These are phyloP conservation scores for Fulmarus glacialis DNA, from an alignment of 2,113 vertebrate species.

Conservation along the genomic window DNA sequence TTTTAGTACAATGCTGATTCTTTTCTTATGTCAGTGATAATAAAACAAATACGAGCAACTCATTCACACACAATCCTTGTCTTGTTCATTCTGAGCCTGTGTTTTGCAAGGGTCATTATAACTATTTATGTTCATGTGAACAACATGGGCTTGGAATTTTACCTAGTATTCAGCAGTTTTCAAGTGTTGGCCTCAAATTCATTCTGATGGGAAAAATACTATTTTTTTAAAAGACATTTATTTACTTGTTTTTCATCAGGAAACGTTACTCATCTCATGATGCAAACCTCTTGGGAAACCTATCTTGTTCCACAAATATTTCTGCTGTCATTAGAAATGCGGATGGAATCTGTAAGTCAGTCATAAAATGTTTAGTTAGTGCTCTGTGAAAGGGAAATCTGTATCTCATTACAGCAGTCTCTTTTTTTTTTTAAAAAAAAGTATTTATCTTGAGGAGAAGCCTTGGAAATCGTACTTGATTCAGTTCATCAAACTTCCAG, in stretches of 20 bases:
- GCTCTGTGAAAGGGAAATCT: conserved; percentile 44
- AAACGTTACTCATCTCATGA: conserved; percentile 51
- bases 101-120: neutral
- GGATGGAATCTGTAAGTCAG: conserved; percentile 63
- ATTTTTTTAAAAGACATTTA: neutral
- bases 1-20: neutral
- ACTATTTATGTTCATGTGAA: neutral
- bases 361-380: conserved; percentile 55
- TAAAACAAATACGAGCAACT: neutral
- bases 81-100: neutral
- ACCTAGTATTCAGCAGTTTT: neutral
- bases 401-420: conserved; percentile 27
- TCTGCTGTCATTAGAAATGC: conserved; percentile 64
- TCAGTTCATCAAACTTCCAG: neutral
- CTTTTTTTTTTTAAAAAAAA: neutral
- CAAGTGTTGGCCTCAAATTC: neutral
- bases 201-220: neutral
- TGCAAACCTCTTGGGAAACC: conserved; percentile 33
- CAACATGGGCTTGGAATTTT: neutral
- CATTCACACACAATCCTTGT: neutral
- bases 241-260: neutral
- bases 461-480: neutral
- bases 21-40: neutral
- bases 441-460: neutral
- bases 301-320: conserved; percentile 59